Conservation (phyloP, 2,797 vertebrate species). For the Sebastes flavidus region DNA sequence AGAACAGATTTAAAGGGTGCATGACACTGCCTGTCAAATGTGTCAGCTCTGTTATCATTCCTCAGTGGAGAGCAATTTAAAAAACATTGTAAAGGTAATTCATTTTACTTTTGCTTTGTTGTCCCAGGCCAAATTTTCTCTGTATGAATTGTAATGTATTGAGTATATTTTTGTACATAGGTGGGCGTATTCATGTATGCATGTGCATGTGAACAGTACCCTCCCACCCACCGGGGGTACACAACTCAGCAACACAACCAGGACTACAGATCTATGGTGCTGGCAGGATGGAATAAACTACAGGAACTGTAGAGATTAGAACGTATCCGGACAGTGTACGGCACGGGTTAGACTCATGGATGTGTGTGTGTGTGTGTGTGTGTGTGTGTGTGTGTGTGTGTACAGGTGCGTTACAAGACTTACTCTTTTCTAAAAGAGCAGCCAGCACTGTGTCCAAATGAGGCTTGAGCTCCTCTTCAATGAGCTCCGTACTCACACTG, state of each 20-base stretch:
- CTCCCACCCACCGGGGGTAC: no score
- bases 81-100: not conserved
- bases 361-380: not conserved
- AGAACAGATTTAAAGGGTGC: not conserved
- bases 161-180: not conserved
- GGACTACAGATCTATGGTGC: not conserved
- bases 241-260: not conserved
- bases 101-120: not conserved
- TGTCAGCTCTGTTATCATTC: not conserved
- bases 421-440: slow-evolving; percentile 80
- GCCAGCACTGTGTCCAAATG: slow-evolving; percentile 79
- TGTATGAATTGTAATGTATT: not conserved
- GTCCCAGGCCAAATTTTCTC: not conserved
- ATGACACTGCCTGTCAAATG: not conserved
- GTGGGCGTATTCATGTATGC: not conserved
- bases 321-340: not conserved
- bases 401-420: slow-evolving; percentile 39
- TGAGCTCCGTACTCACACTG: slow-evolving; percentile 81
- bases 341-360: not conserved
- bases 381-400: not conserved
- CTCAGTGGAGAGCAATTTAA: not conserved
- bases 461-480: slow-evolving; percentile 81
- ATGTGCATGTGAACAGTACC: not conserved
- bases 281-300: not conserved
- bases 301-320: not conserved